phyloP scores from a whole-genome alignment of 2,888 invertebrate species.

The Diadegma fenestrale region DNA sequence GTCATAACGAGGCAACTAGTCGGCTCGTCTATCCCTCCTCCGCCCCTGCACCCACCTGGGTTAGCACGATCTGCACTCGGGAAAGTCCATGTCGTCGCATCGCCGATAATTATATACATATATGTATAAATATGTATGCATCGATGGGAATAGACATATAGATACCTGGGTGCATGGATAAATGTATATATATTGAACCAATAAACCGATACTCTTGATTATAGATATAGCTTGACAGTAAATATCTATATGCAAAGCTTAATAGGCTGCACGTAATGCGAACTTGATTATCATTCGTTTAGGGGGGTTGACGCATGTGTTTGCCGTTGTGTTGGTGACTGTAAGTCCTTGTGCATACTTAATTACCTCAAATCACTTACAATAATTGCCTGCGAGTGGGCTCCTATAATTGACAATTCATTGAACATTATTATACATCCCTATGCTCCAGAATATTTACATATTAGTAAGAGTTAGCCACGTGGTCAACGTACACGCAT shows the following conservation, averaged over 20 bases:
- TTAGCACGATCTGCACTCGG: constrained; percentile 54
- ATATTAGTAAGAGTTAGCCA: background rate
- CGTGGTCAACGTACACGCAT: background rate
- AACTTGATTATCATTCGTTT: constrained; percentile 66
- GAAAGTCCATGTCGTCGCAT: constrained; percentile 61
- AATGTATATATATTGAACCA: constrained; percentile 8
- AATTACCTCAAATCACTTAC: constrained; percentile 64
- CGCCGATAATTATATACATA: constrained; percentile 20
- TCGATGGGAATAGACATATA: background rate
- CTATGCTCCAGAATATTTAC: background rate
- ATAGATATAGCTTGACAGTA: constrained; percentile 2
- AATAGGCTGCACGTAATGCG: constrained; percentile 58
- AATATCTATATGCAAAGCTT: constrained; percentile 37
- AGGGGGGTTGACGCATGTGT: constrained; percentile 14
- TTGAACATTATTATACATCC: constrained; percentile 11
- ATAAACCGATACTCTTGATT: constrained; percentile 41
- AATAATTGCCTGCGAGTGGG: constrained; percentile 51
- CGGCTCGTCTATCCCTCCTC: constrained; percentile 51
- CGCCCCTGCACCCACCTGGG: constrained; percentile 48
- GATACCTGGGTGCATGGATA: background rate
- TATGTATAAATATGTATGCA: background rate
- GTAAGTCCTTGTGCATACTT: constrained; percentile 34
- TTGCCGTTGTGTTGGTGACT: constrained; percentile 23
- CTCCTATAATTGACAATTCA: constrained; percentile 53
- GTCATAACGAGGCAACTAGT: constrained; percentile 69